Evolutionary conservation across 2,797 vertebrate genomes (phyloP).

Genomic region (Limnodromus scolopaceus): DNA sequence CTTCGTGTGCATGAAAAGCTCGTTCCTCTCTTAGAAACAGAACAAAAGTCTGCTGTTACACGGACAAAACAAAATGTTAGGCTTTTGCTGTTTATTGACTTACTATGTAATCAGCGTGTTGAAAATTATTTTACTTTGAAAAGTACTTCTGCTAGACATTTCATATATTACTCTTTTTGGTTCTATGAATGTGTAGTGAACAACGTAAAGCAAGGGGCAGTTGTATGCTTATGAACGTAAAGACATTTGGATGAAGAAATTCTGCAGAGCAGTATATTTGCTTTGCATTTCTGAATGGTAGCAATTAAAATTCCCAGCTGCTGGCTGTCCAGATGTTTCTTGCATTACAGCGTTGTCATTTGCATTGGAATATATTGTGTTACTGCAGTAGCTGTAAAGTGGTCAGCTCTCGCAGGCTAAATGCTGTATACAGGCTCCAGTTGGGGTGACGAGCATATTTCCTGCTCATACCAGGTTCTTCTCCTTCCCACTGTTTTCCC

Average conservation of each 20-base stretch:
- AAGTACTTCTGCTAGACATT: neutral
- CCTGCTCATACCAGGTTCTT: constrained; percentile 24
- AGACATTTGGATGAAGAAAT: constrained; percentile 21
- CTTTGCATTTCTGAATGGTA: constrained; percentile 50
- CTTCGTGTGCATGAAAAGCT: neutral
- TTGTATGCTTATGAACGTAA: neutral
- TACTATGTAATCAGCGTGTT: neutral
- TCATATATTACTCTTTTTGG: neutral
- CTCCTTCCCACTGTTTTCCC: neutral
- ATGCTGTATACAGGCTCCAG: constrained; percentile 6
- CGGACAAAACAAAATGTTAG: neutral
- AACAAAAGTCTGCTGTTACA: neutral
- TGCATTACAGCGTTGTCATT: constrained; percentile 55
- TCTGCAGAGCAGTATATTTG: constrained; percentile 37
- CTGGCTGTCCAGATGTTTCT: constrained; percentile 76
- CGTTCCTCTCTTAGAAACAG: neutral
- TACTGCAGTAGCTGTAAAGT: constrained; percentile 52
- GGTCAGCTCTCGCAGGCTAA: constrained; percentile 58
- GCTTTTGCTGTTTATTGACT: neutral
- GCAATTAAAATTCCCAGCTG: constrained; percentile 72
- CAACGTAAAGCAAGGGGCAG: neutral
- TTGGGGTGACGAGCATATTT: constrained; percentile 38
- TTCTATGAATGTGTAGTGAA: neutral
- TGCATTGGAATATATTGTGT: constrained; percentile 58
- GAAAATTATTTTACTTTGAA: constrained; percentile 18